A percentile compares a stretch with the other conserved stretches of the same genome.
Conservation (phyloP, 2,888 invertebrate species). For the Nasonovia ribisnigri region DNA sequence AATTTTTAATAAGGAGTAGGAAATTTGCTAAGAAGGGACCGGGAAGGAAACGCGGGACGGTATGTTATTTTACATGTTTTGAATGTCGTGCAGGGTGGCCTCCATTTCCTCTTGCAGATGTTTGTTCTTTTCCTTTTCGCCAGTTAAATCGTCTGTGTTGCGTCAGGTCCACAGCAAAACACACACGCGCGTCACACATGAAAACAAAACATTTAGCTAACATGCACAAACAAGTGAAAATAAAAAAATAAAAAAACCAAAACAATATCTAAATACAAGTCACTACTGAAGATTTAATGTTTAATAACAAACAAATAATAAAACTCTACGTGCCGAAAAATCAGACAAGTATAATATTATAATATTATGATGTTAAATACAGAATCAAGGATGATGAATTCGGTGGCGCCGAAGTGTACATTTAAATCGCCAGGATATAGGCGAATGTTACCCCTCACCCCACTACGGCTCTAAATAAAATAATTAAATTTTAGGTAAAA, state of each 20-base stretch:
- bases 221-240: constrained; percentile 65
- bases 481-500: background rate
- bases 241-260: constrained; percentile 56
- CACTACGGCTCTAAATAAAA: background rate
- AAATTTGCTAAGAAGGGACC: constrained; percentile 67
- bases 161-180: constrained; percentile 56
- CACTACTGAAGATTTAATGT: background rate
- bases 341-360: background rate
- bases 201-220: constrained; percentile 68
- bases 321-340: constrained; percentile 67
- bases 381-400: background rate
- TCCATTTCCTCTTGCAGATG: constrained; percentile 98
- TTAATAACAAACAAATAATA: constrained; percentile 19
- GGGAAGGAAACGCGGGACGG: constrained; percentile 67
- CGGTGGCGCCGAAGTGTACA: background rate
- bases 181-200: constrained; percentile 66
- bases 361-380: background rate
- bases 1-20: constrained; percentile 66
- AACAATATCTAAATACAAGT: constrained; percentile 66
- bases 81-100: constrained; percentile 98
- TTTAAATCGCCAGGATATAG: background rate
- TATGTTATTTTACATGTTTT: constrained; percentile 87
- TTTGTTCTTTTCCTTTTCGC: constrained; percentile 96
- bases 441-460: background rate
- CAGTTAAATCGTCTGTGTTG: constrained; percentile 91